Evolutionary conservation across 2,113 vertebrate genomes (phyloP), one percentile per base, ranked within the genome.

Genomic region (Anser brachyrhynchus): DNA sequence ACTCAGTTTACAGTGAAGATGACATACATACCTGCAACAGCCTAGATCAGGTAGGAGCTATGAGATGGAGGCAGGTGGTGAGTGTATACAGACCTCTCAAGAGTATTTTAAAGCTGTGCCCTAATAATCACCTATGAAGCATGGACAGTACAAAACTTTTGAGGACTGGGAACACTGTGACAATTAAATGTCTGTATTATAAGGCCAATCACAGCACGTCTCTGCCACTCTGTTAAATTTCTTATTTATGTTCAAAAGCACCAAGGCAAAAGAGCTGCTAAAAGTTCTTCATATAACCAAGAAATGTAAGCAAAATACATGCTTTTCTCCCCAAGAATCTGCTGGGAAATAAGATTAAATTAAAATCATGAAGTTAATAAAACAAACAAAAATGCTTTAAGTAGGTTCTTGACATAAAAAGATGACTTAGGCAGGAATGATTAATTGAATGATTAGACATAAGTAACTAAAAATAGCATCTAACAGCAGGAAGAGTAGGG

Each of bases 391-490:
- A 15, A 33, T 44, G 31, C 49, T 78, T 61, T 25, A 74, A 95
- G 75, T 83, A 65, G 61, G 29, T 90, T 90, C 82, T 83, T 94
- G 66, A 74, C 83, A 71, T 87, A 59, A 78, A 88, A 94, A 84
- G 55, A 62, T 17, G 65, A 46, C 33, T 92, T 49, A 61, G 83
- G 26, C 61, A 39, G 52, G 76, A 95, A 46, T 84, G 90, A 92
- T 95, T 79, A 92, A 69, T 87, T 79, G 84, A 82, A 66, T 73
- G 20, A 90, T 93, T 87, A 87, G 76, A 84, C 54, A 84, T 25
- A 90, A 93, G 31, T 79, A 72, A 67, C 73, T 90, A 89, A 87
- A 92, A 96, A 89, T 78, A 90, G 58, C 26, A 67, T 86, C 61
- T 92, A 65, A 67, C 43, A 92, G 83, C 76, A 72, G 88, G 85